Evolutionary conservation across 1,140 invertebrate species (phyloP), one percentile per base, ranked within the genome.

Genomic region (Coboldia fuscipes): DNA sequence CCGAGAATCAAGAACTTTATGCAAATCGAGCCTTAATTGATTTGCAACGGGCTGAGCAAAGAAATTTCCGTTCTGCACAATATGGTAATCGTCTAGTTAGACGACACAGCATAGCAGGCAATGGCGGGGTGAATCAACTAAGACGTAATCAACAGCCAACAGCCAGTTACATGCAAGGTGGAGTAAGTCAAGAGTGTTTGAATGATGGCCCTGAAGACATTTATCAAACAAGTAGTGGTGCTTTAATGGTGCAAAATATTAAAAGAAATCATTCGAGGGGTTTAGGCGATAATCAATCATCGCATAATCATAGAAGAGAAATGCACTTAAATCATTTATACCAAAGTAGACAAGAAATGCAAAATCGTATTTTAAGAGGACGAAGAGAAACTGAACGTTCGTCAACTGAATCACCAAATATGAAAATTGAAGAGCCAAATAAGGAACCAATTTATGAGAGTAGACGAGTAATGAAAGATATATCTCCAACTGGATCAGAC

Each of bases 21-120:
- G 50, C 51, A 19, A 55, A 55, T 39, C 43, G 52, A 4, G 52
- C 52, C 3, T 46, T 50, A 26, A 55, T 55, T 13, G 52, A 55
- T 41, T 42, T 55, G 19, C 48, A 55, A 20, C 37, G 51, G 1
- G 51, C 54, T 16, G 46, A 47, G 12, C 40, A 44, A 2, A 22
- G 26, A 23, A 28, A 22, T 16, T 34, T 37, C 7, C 41, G 37
- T 5, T 16, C 28, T 2, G 36, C 35, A 3, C 37, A 41, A 2
- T 15, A 13, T 13, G 28, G 33, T 19, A 40, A 45, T 5, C 35
- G 47, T 3, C 50, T 55, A 23, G 43, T 54, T 19, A 40, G 52
- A 4, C 39, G 52, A 3, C 52, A 55, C 34, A 55, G 52, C 33
- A 50, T 49, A n/a, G 50, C 52, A 1, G 52, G 54, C 40, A 43